Evolutionary conservation across 2,113 vertebrate genomes (phyloP), one percentile per base, ranked within the genome.

Genomic region (Nothocercus nigrocapillus): DNA sequence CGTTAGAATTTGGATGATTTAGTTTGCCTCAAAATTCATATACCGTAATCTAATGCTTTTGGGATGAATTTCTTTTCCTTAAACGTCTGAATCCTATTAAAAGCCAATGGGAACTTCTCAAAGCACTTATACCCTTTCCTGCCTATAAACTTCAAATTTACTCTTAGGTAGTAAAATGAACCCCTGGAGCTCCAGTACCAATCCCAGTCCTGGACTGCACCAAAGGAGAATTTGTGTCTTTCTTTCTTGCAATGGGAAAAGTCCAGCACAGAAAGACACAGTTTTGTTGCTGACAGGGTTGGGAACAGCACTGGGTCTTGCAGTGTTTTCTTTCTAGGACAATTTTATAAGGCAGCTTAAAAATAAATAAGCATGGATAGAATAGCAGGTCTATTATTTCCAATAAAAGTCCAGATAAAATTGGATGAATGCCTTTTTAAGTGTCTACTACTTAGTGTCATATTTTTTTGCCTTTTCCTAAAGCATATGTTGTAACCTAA

Each of bases 321-420:
- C 25, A 40, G 44, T 19, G 40, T 66, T 9, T 4, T 1, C 68
- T 34, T 25, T 30, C 62, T 47, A 1, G 61, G 42, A 25, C 67
- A 1, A 14, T 18, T 51, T 28, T 0, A 85, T 88, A 77, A 93
- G 85, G 88, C 91, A 85, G 14, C 72, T 89, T 47, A 47, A 40
- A 24, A 4, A 63, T 25, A 0, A 3, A 30, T 72, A 4, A 0
- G 8, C 3, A 0, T 0, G 3, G 82, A 2, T 17, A 80, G 88
- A 82, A 69, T 8, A 45, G 87, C 73, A 0, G 27, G 11, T 79
- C 58, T 79, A 78, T 94, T 75, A 1, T 11, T 67, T 40, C 54
- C 86, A 4, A 1, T 63, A 15, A 13, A 15, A 1, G 1, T 42
- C 56, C 78, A 5, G 1, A 1, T 3, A 0, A 2, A 42, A 61